Base-by-base conservation (phyloP, 1,140 invertebrate genomes). In the Dinoponera quadriceps region DNA sequence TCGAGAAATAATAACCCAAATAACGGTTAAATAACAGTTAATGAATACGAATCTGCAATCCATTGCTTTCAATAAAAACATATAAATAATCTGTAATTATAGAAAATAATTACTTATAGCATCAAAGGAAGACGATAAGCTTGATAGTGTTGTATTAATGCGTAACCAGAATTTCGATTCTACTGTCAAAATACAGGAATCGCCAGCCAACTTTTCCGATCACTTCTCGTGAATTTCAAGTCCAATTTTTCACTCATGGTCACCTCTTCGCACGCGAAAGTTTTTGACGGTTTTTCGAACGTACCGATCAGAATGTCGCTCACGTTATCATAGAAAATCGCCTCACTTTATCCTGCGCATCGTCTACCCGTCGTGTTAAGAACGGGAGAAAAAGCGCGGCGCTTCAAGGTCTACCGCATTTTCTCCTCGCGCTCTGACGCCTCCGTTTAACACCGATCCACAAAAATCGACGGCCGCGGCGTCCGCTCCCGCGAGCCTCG, bases 331-430 rank as follows among this genome's bases (percentile, higher is more conserved):
- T 20, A 44, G 69, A 80, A 80, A 57, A 69, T 77, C 48, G 14
- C 48, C 60, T 66, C 18, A 14, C 65, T 57, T 71, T 69, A 80
- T 80, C 51, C 57, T n/a, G 65, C 38, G 18, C 54, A 80, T 80
- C 63, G 16, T 38, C 33, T 80, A 27, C 25, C 25, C 51, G 51
- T n/a, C 33, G 65, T 59, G 25, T 57, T 44, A 44, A 69, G 51
- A 80, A 69, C 18, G 16, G 22, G 20, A 57, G 75, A 80, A 80
- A 80, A 80, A 80, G 75, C 65, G 18, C 68, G 33, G 22, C 4
- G 51, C 75, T 71, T 71, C 75, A 80, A 80, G 75, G 75, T 80
- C 75, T 80, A 80, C 75, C 65, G 75, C 65, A 69, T 80, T 80
- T 80, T 80, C 75, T 80, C 9, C 22, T 80, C 65, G 22, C 51